A percentile compares a stretch with the other conserved stretches of the same genome.
phyloP scores from a whole-genome alignment of 2,113 vertebrate species.

The Callorhinus ursinus region DNA sequence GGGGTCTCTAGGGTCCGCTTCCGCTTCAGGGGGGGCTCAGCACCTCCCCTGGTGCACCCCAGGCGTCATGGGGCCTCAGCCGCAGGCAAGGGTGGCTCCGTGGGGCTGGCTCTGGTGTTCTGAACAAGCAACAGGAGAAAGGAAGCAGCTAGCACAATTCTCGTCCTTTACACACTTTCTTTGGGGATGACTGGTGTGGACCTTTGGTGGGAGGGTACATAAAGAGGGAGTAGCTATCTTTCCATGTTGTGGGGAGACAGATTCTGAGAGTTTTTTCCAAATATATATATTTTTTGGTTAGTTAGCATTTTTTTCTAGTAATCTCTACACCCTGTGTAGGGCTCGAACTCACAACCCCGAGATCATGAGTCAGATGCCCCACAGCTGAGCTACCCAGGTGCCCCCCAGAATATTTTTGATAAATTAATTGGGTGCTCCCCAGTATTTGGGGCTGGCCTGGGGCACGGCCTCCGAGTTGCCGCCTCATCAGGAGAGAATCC shows the following conservation, averaged over 20 bases:
- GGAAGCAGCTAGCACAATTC: neutral
- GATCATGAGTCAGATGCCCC: neutral
- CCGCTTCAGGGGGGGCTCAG: neutral
- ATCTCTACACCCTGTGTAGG: neutral
- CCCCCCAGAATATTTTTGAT: neutral
- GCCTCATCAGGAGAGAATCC: neutral
- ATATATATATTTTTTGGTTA: neutral
- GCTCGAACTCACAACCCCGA: neutral
- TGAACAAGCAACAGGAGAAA: neutral
- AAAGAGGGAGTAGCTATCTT: too few relatives aligned
- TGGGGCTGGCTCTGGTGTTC: neutral
- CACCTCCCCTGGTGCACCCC: neutral
- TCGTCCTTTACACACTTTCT: neutral
- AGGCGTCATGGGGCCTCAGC: neutral
- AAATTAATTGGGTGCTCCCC: neutral
- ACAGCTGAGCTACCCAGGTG: neutral
- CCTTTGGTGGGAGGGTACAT: too few relatives aligned
- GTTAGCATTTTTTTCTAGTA: neutral
- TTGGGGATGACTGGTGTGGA: neutral
- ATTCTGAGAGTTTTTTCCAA: neutral
- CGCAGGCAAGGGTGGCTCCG: neutral
- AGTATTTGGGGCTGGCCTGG: neutral
- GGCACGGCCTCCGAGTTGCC: neutral
- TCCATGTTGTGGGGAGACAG: neutral
- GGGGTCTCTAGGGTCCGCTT: neutral